Evolutionary conservation across 2,113 vertebrate genomes (phyloP).

Genomic region (Trinectes maculatus): DNA sequence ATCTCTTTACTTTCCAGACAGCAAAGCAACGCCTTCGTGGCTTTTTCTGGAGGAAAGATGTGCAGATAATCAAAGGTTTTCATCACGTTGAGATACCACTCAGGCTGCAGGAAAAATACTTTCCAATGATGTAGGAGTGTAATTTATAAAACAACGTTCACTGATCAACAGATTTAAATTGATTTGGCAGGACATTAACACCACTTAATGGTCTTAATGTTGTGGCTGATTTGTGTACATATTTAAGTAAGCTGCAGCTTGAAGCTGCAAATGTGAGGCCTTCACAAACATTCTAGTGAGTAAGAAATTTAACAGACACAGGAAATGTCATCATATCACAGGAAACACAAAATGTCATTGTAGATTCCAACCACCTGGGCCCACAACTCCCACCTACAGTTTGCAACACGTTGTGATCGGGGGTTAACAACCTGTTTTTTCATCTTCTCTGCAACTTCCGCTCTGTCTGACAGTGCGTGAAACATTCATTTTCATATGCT

Average conservation of each 20-base stretch:
- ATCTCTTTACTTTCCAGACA: slow-evolving; percentile 86
- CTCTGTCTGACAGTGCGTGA: neutral
- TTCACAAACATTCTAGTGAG: neutral
- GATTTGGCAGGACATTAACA: no score
- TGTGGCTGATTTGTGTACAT: no score
- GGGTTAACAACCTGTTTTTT: neutral
- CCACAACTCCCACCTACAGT: slow-evolving; percentile 25
- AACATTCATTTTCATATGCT: neutral
- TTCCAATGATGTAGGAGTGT: no score
- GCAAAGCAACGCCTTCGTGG: slow-evolving; percentile 81
- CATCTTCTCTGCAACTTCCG: slow-evolving; percentile 35
- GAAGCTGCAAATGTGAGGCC: no score
- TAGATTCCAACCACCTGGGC: slow-evolving; percentile 17
- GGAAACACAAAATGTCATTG: slow-evolving; percentile 19
- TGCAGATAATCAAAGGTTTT: neutral
- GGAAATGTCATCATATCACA: slow-evolving; percentile 52
- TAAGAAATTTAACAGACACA: neutral
- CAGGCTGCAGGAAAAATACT: no score
- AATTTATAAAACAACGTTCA: no score
- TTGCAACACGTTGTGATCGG: neutral
- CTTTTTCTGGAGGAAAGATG: slow-evolving; percentile 82
- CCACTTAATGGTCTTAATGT: no score
- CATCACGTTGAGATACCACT: neutral
- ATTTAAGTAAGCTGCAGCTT: no score
- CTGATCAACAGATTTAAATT: no score